These are phyloP conservation scores for Hirtodrosophila confusa DNA, from an alignment of 2,888 invertebrate species.

Conservation along the genomic window DNA sequence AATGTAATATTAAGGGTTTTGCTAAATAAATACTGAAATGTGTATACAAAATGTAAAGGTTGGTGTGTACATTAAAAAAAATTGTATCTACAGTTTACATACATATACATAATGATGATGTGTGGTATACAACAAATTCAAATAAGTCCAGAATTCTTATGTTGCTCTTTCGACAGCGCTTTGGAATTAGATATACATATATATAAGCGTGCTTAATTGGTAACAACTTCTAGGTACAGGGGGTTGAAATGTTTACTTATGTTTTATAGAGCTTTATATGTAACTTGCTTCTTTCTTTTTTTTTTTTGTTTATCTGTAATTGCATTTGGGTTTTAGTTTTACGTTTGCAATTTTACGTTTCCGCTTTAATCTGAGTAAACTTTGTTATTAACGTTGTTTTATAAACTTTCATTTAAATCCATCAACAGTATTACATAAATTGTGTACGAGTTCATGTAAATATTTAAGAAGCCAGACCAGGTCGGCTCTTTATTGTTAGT, in stretches of 20 bases:
- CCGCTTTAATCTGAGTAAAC: slow-evolving; percentile 53
- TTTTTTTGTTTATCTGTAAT: slow-evolving; percentile 30
- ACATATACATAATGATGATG: slow-evolving; percentile 56
- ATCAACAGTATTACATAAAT: slow-evolving; percentile 70
- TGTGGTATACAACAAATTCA: slow-evolving; percentile 56
- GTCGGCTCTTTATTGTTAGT: slow-evolving; percentile 54
- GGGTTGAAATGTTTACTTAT: slow-evolving; percentile 48
- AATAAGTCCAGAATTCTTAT: slow-evolving; percentile 46
- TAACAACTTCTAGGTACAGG: slow-evolving; percentile 77
- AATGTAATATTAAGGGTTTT: slow-evolving; percentile 50
- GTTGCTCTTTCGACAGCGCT: slow-evolving; percentile 40
- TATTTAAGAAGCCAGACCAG: slow-evolving; percentile 56
- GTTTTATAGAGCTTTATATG: slow-evolving; percentile 30
- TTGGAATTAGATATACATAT: slow-evolving; percentile 48
- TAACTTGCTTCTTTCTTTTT: slow-evolving; percentile 13
- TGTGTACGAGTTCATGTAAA: slow-evolving; percentile 49
- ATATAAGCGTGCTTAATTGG: slow-evolving; percentile 56
- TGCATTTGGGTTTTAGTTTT: slow-evolving; percentile 37
- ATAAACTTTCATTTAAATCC: slow-evolving; percentile 74
- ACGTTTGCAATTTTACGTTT: slow-evolving; percentile 48
- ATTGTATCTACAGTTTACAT: slow-evolving; percentile 66
- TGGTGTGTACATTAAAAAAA: slow-evolving; percentile 47
- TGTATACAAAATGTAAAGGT: slow-evolving; percentile 70
- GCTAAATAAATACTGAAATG: slow-evolving; percentile 73
- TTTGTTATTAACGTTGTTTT: slow-evolving; percentile 69